Evolutionary conservation across 37 sponge, comb jelly and placozoan species (phyloP).

Genomic region (Hexactinellida sp.): DNA sequence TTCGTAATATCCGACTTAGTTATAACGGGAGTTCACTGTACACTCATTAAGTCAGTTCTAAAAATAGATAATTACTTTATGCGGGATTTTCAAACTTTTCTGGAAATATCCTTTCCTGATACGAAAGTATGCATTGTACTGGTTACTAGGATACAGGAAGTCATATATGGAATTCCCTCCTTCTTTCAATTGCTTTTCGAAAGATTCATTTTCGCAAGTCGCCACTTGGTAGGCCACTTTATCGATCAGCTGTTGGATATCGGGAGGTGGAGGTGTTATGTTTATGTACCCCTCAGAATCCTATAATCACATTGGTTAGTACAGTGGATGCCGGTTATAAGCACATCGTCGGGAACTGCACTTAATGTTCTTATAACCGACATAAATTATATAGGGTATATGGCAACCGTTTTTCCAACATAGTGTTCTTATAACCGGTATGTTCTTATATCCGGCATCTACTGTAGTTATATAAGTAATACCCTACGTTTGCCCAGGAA

Average conservation of each 20-base stretch:
- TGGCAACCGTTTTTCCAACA: too few relatives aligned
- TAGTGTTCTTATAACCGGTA: too few relatives aligned
- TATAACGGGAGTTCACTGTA: too few relatives aligned
- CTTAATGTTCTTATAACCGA: too few relatives aligned
- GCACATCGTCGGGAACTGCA: too few relatives aligned
- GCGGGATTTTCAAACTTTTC: not conserved
- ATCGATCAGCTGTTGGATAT: slow-evolving; percentile 10
- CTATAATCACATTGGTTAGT: not conserved
- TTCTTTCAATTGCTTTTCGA: slow-evolving; percentile 23
- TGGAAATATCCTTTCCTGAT: slow-evolving; percentile 31
- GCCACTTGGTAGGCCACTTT: slow-evolving; percentile 7
- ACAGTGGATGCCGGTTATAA: too few relatives aligned
- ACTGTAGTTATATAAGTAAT: too few relatives aligned
- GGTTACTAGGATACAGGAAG: slow-evolving; percentile 64
- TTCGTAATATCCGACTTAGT: too few relatives aligned
- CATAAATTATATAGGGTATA: too few relatives aligned
- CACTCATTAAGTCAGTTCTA: too few relatives aligned
- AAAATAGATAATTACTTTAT: not conserved
- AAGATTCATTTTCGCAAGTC: not conserved
- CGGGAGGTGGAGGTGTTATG: not conserved
- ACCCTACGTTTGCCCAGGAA: too few relatives aligned
- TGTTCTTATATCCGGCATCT: too few relatives aligned
- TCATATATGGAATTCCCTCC: slow-evolving; percentile 49
- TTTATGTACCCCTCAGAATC: not conserved
- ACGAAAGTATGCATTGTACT: slow-evolving; percentile 54